Conservation (phyloP, 1,140 invertebrate genomes). For the Apis dorsata region DNA sequence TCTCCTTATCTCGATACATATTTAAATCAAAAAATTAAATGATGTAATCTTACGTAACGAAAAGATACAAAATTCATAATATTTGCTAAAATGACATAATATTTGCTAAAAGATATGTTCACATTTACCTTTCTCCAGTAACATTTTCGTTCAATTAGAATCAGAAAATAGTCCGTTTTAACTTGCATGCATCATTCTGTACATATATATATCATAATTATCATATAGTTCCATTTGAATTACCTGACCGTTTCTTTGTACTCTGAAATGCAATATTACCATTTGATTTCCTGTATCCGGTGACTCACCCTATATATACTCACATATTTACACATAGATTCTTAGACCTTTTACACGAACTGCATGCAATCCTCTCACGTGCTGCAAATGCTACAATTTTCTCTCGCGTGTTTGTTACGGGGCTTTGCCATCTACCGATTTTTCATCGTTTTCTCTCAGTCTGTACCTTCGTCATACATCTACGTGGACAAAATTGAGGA, state of each 20-base stretch:
- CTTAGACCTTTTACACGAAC: constrained; percentile 32
- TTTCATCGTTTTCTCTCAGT: background rate
- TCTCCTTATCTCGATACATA: too few relatives aligned
- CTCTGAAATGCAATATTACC: background rate
- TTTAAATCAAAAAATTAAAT: background rate
- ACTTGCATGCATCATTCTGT: background rate
- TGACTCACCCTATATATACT: constrained; percentile 3
- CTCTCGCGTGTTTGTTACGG: constrained; percentile 30
- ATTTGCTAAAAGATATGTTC: background rate
- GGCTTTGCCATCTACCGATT: constrained; percentile 4
- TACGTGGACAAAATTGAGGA: constrained; percentile 4
- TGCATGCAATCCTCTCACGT: constrained; percentile 51
- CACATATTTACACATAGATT: background rate
- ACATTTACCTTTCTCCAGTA: background rate
- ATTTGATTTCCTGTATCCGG: background rate
- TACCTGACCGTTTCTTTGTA: background rate
- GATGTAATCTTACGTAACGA: background rate
- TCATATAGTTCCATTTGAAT: background rate
- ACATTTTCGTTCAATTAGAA: background rate
- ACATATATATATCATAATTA: background rate
- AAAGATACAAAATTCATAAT: background rate
- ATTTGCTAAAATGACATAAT: background rate
- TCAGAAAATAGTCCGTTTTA: background rate
- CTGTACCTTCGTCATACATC: background rate
- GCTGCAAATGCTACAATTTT: constrained; percentile 47